Percentiles rank a stretch among this genome's conserved stretches.
phyloP scores from a whole-genome alignment of 2,113 vertebrate species.

The Saiga tatarica region DNA sequence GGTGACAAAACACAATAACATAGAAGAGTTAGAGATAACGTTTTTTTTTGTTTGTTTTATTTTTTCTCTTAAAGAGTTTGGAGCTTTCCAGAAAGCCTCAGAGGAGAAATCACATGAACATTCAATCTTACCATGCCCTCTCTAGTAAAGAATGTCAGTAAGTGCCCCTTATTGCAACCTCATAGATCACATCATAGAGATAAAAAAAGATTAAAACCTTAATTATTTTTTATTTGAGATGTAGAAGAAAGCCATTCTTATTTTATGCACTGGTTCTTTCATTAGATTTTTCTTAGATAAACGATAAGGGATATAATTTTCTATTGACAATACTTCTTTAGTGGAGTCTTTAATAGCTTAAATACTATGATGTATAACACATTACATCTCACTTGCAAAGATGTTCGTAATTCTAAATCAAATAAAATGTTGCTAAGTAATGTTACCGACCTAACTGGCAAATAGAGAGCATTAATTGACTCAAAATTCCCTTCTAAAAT shows the following conservation, averaged over 20 bases:
- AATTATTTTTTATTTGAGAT: slow-evolving; percentile 36
- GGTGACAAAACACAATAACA: neutral
- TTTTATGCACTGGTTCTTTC: slow-evolving; percentile 61
- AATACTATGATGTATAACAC: slow-evolving; percentile 57
- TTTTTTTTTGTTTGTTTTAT: neutral
- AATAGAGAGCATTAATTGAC: slow-evolving; percentile 65
- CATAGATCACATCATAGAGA: neutral
- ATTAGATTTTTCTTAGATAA: slow-evolving; percentile 58
- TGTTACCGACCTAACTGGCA: neutral
- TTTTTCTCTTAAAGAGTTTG: neutral
- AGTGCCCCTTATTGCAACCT: neutral
- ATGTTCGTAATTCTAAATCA: slow-evolving; percentile 66
- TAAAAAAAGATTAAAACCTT: slow-evolving; percentile 24
- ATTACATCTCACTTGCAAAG: slow-evolving; percentile 64
- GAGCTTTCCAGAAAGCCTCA: neutral
- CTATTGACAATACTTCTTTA: slow-evolving; percentile 71
- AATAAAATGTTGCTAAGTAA: slow-evolving; percentile 53
- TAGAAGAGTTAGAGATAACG: neutral
- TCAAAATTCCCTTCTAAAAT: slow-evolving; percentile 60
- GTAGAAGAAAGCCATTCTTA: slow-evolving; percentile 54
- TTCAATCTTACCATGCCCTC: neutral
- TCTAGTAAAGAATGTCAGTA: neutral
- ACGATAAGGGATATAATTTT: slow-evolving; percentile 71
- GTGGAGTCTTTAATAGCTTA: slow-evolving; percentile 70
- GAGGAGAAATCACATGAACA: neutral